Evolutionary conservation across 2,888 invertebrate species (phyloP).

Genomic region (Pinctada fucata): DNA sequence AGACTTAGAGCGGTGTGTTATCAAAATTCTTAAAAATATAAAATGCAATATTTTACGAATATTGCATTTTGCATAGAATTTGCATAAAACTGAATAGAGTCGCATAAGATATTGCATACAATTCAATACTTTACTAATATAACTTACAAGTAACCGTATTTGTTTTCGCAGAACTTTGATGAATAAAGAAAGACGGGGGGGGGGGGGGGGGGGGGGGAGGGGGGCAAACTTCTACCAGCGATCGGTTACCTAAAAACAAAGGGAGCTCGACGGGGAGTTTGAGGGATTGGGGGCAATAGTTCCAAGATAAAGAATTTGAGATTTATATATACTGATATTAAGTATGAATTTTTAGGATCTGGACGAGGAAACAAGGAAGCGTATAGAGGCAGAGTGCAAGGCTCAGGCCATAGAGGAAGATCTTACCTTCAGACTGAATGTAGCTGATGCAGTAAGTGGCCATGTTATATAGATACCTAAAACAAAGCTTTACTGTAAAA

Average conservation of each 20-base stretch:
- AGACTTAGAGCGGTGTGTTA: conserved; percentile 56
- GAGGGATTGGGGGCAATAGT: no score
- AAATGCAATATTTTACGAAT: background rate
- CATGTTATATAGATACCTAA: background rate
- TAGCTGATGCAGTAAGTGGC: conserved; percentile 45
- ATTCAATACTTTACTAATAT: background rate
- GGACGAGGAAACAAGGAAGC: conserved; percentile 77
- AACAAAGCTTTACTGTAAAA: no score
- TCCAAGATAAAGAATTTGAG: no score
- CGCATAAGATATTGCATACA: background rate
- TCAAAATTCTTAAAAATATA: background rate
- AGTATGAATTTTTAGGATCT: conserved; percentile 72
- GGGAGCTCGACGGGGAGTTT: no score
- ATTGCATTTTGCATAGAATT: background rate
- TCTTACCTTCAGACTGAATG: conserved; percentile 75
- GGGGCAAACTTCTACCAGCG: no score
- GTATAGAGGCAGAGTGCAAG: conserved; percentile 78
- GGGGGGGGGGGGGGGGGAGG: no score
- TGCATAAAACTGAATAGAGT: background rate
- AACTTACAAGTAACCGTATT: no score
- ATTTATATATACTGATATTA: no score
- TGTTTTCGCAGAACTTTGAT: no score
- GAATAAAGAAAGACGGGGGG: no score
- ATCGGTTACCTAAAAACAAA: no score
- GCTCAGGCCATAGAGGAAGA: conserved; percentile 78